These are phyloP conservation scores for Coremacera marginata DNA, from an alignment of 2,888 invertebrate species.

Conservation along the genomic window DNA sequence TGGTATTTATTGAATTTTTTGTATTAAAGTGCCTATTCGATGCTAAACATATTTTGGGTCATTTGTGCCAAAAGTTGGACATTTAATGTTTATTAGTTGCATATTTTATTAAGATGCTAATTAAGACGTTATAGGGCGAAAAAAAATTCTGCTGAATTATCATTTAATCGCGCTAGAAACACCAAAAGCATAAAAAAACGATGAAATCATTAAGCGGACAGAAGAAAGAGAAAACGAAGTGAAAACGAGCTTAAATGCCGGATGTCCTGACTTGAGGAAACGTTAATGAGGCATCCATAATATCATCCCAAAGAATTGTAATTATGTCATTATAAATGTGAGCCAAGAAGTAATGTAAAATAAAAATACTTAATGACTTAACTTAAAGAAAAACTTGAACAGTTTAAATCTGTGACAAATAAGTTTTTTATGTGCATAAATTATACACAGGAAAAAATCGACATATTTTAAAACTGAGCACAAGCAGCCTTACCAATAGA, in stretches of 20 bases:
- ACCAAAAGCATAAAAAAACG: neutral
- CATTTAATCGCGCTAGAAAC: neutral
- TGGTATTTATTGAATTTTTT: no score
- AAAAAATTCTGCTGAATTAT: neutral
- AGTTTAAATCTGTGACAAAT: neutral
- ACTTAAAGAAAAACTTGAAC: neutral
- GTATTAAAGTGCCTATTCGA: no score
- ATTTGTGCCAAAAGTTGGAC: no score
- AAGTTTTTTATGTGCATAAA: neutral
- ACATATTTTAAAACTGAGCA: no score
- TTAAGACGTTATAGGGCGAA: neutral
- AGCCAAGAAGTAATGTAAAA: neutral
- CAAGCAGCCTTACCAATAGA: no score
- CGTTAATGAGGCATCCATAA: constrained; percentile 25
- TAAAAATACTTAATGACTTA: neutral
- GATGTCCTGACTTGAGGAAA: neutral
- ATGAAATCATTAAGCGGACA: neutral
- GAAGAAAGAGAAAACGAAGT: neutral
- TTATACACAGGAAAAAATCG: no score
- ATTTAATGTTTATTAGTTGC: no score
- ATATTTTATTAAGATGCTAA: no score
- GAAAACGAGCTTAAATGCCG: neutral
- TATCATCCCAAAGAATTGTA: constrained; percentile 11
- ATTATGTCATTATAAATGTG: neutral
- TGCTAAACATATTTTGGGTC: no score